phyloP scores from a whole-genome alignment of 2,888 invertebrate genomes.

The Polydrusus pterygomalis region DNA sequence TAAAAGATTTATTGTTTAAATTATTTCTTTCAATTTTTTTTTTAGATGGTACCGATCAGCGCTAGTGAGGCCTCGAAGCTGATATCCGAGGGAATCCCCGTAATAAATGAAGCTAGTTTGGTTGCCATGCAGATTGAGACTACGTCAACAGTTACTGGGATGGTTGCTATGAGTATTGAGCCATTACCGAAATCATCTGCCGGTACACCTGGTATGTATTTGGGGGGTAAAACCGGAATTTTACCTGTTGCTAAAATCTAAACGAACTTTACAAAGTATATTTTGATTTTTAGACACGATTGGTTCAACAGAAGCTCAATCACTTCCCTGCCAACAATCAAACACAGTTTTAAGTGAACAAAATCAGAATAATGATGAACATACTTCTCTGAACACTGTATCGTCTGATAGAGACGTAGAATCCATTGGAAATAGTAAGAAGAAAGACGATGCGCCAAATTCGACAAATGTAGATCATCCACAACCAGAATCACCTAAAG shows the following conservation, averaged over 20 bases:
- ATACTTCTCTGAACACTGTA: not conserved
- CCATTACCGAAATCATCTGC: not conserved
- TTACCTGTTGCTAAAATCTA: too few relatives aligned
- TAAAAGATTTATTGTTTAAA: too few relatives aligned
- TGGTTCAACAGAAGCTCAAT: not conserved
- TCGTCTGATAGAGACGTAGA: not conserved
- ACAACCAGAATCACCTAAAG: not conserved
- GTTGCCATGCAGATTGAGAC: not conserved
- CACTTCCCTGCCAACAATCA: not conserved
- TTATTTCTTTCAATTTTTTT: too few relatives aligned
- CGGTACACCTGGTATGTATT: not conserved
- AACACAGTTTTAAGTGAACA: not conserved
- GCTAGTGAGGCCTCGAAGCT: slow-evolving; percentile 6
- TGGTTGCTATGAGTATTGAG: not conserved
- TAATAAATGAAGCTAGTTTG: not conserved
- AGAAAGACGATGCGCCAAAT: not conserved
- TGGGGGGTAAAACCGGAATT: too few relatives aligned
- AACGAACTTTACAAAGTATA: too few relatives aligned
- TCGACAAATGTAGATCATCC: not conserved
- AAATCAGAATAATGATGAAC: not conserved
- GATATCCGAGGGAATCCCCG: slow-evolving; percentile 26
- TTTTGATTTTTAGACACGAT: not conserved
- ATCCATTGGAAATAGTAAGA: not conserved
- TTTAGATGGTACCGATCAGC: not conserved
- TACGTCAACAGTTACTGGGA: not conserved